A percentile compares a stretch with the other conserved stretches of the same genome.
Evolutionary conservation across 2,113 vertebrate species (phyloP).

Genomic region (Syrmaticus mikado): DNA sequence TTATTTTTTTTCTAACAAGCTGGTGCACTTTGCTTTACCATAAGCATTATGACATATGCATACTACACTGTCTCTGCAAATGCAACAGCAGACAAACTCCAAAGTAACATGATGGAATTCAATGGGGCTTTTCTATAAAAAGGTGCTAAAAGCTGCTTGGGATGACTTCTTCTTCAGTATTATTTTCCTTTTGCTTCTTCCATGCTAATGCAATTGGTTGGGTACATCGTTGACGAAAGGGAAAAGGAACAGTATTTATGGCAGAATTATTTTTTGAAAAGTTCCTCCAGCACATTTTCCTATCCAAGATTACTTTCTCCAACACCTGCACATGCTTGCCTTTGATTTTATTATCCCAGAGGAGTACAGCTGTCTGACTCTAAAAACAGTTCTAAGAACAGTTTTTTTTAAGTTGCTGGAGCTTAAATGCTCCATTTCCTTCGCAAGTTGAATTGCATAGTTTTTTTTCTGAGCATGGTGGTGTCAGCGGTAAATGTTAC

Average conservation of each 20-base stretch:
- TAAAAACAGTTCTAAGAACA: not conserved
- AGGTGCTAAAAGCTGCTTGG: not conserved
- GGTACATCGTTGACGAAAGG: not conserved
- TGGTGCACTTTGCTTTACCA: not conserved
- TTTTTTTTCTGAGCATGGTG: not conserved
- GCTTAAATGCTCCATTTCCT: not conserved
- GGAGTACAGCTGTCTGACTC: not conserved
- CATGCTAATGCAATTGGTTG: not conserved
- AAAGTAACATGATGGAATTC: not conserved
- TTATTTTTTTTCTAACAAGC: not conserved
- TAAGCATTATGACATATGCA: not conserved
- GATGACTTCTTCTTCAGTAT: not conserved
- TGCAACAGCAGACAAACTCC: not conserved
- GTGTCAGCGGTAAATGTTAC: not conserved
- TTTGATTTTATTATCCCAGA: not conserved
- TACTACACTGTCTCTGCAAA: accelerated
- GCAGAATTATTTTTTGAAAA: not conserved
- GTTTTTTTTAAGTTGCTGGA: not conserved
- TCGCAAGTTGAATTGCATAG: not conserved
- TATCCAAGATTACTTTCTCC: not conserved
- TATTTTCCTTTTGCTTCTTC: not conserved
- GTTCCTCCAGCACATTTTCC: not conserved
- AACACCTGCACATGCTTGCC: not conserved
- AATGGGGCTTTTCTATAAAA: not conserved
- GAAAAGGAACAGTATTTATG: not conserved